phyloP scores from a whole-genome alignment of 2,797 vertebrate species.

The Varecia variegata region DNA sequence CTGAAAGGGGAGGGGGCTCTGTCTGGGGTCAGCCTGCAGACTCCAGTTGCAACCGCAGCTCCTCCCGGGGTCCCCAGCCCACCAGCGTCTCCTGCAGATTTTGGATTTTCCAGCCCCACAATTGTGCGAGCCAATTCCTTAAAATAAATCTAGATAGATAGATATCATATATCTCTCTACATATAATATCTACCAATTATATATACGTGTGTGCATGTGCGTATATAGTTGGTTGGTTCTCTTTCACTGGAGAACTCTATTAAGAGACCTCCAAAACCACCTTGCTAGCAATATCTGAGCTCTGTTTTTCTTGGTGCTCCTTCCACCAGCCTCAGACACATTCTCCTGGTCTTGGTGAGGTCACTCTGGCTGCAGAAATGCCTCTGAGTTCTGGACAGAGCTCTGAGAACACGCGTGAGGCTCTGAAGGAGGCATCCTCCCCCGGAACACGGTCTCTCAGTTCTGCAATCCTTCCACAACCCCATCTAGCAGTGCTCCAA shows the following conservation, averaged over 20 bases:
- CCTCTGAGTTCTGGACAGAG: neutral
- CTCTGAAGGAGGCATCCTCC: neutral
- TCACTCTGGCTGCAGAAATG: neutral
- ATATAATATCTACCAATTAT: neutral
- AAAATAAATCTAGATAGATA: neutral
- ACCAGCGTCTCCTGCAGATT: neutral
- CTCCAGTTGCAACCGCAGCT: neutral
- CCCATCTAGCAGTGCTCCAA: no score
- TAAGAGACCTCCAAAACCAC: rapidly evolving
- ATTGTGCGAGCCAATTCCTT: neutral
- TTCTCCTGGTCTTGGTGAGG: rapidly evolving
- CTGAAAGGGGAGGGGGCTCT: neutral
- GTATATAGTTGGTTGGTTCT: no score
- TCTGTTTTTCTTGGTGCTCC: rapidly evolving
- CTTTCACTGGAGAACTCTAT: neutral
- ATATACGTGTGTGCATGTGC: no score
- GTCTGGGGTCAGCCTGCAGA: neutral
- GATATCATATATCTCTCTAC: neutral
- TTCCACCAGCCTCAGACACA: rapidly evolving
- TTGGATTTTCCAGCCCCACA: neutral
- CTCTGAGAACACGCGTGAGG: no score
- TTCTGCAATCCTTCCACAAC: neutral
- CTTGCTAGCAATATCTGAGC: rapidly evolving
- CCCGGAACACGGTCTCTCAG: rapidly evolving
- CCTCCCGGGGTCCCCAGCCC: neutral